phyloP scores from a whole-genome alignment of 2,797 vertebrate species.

The Pterois miles region DNA sequence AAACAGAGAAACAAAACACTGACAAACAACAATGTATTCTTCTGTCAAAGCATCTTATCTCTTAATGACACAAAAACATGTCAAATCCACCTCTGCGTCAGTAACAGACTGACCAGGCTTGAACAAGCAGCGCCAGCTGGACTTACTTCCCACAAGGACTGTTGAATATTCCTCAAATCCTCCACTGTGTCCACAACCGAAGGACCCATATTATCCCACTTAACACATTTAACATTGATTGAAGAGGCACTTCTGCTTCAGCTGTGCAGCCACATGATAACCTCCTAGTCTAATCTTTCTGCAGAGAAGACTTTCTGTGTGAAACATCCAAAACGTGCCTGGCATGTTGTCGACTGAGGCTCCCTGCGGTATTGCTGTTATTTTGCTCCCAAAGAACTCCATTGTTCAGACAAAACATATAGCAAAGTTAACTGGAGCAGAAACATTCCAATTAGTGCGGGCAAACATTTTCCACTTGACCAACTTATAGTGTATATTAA shows the following conservation, averaged over 20 bases:
- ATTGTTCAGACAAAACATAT: conserved; percentile 76
- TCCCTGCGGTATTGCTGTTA: conserved; percentile 50
- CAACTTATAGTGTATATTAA: conserved; percentile 26
- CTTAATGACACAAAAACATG: conserved; percentile 19
- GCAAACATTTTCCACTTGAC: conserved; percentile 55
- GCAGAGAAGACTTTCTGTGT: conserved; percentile 38
- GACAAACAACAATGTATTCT: neutral
- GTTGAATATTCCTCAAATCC: conserved; percentile 78
- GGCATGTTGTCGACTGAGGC: conserved; percentile 54
- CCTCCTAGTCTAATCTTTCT: conserved; percentile 15
- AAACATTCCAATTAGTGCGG: conserved; percentile 76
- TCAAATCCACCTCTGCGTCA: conserved; percentile 8
- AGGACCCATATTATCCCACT: conserved; percentile 66
- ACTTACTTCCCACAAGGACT: conserved; percentile 85
- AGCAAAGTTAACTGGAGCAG: conserved; percentile 83
- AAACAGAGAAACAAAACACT: conserved; percentile 3
- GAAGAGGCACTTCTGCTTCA: conserved; percentile 29
- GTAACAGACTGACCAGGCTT: conserved; percentile 30
- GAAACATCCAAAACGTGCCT: conserved; percentile 66
- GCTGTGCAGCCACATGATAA: conserved; percentile 32
- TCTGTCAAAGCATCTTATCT: neutral
- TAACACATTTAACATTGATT: conserved; percentile 40
- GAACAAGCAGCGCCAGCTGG: conserved; percentile 43
- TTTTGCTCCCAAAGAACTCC: conserved; percentile 61
- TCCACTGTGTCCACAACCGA: conserved; percentile 77